Base-by-base conservation (phyloP, 2,888 invertebrate species). In the Drosophila ustulata region DNA sequence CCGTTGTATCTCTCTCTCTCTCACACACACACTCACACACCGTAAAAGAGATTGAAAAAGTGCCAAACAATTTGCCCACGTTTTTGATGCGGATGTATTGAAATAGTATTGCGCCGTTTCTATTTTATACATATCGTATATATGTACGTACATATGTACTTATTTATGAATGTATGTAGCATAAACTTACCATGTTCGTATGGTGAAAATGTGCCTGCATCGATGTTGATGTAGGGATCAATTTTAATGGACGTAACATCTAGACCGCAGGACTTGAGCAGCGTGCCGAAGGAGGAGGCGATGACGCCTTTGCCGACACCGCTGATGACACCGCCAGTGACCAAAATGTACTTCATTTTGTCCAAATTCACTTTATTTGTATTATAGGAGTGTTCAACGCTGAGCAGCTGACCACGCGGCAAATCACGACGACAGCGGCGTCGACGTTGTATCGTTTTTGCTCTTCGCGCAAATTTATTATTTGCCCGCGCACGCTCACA, bases 221-320 rank as follows among this genome's bases (percentile, higher is more conserved):
- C 99, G 71, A 99, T 98, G 93, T 99, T 99, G 78, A 99, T 98
- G 91, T 99, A 99, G 0, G 99, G 99, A 93, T 99, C 99, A 91
- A 99, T 99, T 94, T 99, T 99, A 90, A 99, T 99, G 47, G 98
- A 98, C 62, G 99, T 99, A 59, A 99, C 99, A 93, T 96, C 95
- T 78, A 99, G 96, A 32, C 98, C 98, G 92, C 97, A 97, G 88
- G 97, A 96, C 93, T 99, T 99, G 39, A 99, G 93, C 90, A 98
- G 95, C 41, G 98, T 97, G 50, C 99, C 99, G 93, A 99, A 97
- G 37, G 98, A 98, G 93, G 97, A 97, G 41, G 98, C 97, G 75
- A 98, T 98, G 41, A 98, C 98, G 79, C 98, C 98, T 94, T 98
- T 98, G 39, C 98, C 98, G 63, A 99, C 98, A 52, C 99, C 99